These are phyloP conservation scores for Zeuzera pyrina DNA, from an alignment of 2,888 invertebrate genomes.

Conservation along the genomic window DNA sequence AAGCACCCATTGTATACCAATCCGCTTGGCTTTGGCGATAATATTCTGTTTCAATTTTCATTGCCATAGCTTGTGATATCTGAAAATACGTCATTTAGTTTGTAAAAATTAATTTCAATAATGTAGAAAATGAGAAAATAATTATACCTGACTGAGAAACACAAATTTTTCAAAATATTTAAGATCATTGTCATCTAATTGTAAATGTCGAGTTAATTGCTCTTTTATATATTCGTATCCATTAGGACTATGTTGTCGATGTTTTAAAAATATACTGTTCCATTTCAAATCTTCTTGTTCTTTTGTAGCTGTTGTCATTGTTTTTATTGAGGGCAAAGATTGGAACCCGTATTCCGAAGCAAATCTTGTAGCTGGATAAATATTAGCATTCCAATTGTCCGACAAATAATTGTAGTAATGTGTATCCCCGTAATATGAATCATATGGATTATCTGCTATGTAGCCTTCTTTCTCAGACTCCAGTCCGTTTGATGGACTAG, in stretches of 20 bases:
- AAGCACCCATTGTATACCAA: constrained; percentile 91
- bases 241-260: constrained; percentile 89
- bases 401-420: constrained; percentile 91
- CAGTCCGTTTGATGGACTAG: constrained; percentile 93
- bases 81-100: constrained; percentile 37
- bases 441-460: constrained; percentile 84
- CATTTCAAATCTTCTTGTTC: constrained; percentile 61
- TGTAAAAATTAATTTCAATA: not conserved
- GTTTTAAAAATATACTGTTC: constrained; percentile 75
- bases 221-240: constrained; percentile 78
- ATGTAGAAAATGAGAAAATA: not conserved
- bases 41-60: constrained; percentile 88
- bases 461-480: constrained; percentile 82
- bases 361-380: constrained; percentile 88
- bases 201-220: constrained; percentile 77
- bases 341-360: constrained; percentile 97
- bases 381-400: constrained; percentile 86
- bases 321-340: constrained; percentile 83
- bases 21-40: constrained; percentile 76
- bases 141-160: constrained; percentile 88
- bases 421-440: constrained; percentile 87
- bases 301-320: constrained; percentile 75
- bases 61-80: constrained; percentile 90
- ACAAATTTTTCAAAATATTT: constrained; percentile 79
- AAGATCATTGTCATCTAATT: constrained; percentile 61